Percentiles rank a stretch among this genome's conserved stretches.
These are phyloP conservation scores for Pogonomyrmex californicus DNA, from an alignment of 1,140 invertebrate species.

Conservation along the genomic window DNA sequence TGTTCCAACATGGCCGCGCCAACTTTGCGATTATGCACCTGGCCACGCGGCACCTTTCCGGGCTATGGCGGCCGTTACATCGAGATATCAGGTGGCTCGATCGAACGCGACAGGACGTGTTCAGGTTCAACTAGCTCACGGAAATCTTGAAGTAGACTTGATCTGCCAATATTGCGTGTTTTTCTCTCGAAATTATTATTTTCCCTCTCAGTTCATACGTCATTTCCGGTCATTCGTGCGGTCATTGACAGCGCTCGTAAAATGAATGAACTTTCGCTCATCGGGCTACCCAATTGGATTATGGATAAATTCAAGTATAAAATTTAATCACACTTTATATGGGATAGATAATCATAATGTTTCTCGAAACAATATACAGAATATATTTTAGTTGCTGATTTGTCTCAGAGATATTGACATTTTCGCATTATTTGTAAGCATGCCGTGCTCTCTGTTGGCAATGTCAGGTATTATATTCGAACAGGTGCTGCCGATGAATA, in stretches of 20 bases:
- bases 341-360: not conserved
- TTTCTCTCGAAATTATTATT: constrained; percentile 64
- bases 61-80: not conserved
- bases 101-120: not conserved
- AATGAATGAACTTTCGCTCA: not conserved
- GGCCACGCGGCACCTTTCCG: not conserved
- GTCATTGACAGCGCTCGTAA: not conserved
- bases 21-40: constrained; percentile 50
- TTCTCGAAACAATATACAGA: constrained; percentile 7
- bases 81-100: not conserved
- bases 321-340: not conserved
- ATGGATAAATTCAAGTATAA: not conserved
- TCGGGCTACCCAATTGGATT: not conserved
- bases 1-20: constrained; percentile 75
- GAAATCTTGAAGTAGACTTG: not conserved
- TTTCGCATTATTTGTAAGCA: constrained; percentile 45
- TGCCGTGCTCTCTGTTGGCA: constrained; percentile 51
- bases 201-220: constrained; percentile 76
- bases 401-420: constrained; percentile 75
- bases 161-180: constrained; percentile 56
- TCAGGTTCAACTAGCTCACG: not conserved
- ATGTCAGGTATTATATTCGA: not conserved
- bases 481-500: not conserved
- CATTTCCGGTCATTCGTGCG: constrained; percentile 72
- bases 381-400: constrained; percentile 63